phyloP scores from a whole-genome alignment of 1,140 invertebrate genomes.

The Camponotus pennsylvanicus region DNA sequence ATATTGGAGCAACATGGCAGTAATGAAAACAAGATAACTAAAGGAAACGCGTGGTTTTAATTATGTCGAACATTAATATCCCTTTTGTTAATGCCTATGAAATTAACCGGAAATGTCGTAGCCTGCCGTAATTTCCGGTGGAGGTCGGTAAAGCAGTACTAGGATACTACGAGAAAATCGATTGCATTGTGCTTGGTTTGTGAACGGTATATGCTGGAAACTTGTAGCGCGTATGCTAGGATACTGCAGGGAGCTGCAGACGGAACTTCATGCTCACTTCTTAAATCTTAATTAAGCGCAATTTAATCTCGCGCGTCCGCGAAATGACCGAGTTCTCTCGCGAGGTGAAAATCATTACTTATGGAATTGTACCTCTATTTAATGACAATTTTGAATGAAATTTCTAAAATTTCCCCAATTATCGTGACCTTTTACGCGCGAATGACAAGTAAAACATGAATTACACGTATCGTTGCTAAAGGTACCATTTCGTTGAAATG shows the following conservation, averaged over 20 bases:
- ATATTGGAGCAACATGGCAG: not conserved
- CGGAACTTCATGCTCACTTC: not conserved
- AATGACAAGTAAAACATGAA: not conserved
- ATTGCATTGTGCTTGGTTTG: slow-evolving; percentile 28
- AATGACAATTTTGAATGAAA: not conserved
- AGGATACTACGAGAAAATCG: slow-evolving; percentile 21
- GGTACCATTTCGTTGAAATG: no score
- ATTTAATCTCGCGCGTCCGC: slow-evolving; percentile 7
- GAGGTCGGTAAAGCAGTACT: slow-evolving; percentile 31
- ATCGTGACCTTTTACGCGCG: no score
- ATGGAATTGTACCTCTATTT: not conserved
- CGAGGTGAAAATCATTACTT: not conserved
- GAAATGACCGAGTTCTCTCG: not conserved
- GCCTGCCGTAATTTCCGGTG: slow-evolving; percentile 69
- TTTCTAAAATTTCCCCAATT: slow-evolving; percentile 1
- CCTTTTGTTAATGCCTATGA: slow-evolving; percentile 57
- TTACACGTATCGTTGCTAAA: no score
- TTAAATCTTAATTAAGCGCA: slow-evolving; percentile 1
- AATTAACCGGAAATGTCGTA: slow-evolving; percentile 74
- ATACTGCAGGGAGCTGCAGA: slow-evolving; percentile 71
- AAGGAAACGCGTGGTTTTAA: slow-evolving; percentile 70
- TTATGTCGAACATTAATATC: slow-evolving; percentile 69
- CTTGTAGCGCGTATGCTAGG: slow-evolving; percentile 28
- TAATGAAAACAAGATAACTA: slow-evolving; percentile 37
- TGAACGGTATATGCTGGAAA: slow-evolving; percentile 53